These are phyloP conservation scores for Ophthalmolycus amberensis DNA, from an alignment of 2,113 vertebrate genomes.

Conservation along the genomic window DNA sequence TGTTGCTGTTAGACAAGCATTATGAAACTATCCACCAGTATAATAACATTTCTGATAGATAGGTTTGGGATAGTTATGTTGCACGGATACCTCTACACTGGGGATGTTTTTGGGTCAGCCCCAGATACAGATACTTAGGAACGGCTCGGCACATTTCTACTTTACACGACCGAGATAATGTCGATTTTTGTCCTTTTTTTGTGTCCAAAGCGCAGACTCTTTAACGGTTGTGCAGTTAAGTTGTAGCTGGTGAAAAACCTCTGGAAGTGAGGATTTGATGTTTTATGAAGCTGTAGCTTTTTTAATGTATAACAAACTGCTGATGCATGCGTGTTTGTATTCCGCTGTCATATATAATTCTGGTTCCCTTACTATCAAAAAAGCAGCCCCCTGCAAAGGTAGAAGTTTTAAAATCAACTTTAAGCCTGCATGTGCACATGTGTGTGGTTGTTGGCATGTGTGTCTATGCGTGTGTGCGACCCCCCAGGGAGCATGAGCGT, in stretches of 20 bases:
- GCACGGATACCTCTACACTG: neutral
- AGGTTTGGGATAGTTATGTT: neutral
- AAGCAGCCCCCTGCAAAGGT: constrained; percentile 44
- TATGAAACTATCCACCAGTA: constrained; percentile 19
- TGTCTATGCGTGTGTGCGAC: constrained; percentile 32
- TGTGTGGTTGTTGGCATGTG: constrained; percentile 28
- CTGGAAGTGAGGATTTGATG: constrained; percentile 56
- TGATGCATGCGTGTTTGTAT: constrained; percentile 52
- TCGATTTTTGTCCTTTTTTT: neutral
- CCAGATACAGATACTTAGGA: neutral
- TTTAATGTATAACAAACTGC: constrained; percentile 60
- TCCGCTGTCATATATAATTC: constrained; percentile 51
- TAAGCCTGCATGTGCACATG: constrained; percentile 11
- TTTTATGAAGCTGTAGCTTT: constrained; percentile 49
- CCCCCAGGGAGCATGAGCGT: constrained; percentile 69
- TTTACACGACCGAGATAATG: neutral
- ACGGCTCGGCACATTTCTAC: neutral
- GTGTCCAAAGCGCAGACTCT: neutral
- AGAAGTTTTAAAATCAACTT: constrained; percentile 49
- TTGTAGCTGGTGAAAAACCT: constrained; percentile 29
- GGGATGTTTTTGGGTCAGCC: neutral
- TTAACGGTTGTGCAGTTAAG: constrained; percentile 24
- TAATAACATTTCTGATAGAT: neutral
- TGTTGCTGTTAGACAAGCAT: neutral
- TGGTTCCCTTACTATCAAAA: constrained; percentile 42